Conservation (phyloP, 1,140 invertebrate genomes). For the Scylla paramamosain region DNA sequence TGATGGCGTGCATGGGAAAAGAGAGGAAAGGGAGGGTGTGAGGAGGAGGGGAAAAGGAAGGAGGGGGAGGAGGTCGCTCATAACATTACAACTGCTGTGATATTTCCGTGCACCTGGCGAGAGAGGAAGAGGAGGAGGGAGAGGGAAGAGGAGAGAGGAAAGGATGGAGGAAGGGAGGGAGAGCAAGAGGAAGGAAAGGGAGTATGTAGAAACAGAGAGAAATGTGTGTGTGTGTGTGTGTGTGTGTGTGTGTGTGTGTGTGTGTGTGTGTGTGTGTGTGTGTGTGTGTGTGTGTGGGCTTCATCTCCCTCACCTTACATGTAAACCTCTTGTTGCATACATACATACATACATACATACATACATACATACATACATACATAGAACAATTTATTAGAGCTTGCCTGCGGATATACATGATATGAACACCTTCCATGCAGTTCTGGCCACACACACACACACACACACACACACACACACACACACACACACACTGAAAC, state of each 20-base stretch:
- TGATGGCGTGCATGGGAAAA: neutral
- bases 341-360: too few relatives aligned
- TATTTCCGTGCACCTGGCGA: conserved; percentile 6
- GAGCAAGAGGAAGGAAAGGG: neutral
- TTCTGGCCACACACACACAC: neutral
- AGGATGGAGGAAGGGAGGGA: neutral
- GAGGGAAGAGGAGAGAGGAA: neutral
- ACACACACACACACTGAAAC: neutral
- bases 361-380: too few relatives aligned
- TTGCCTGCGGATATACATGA: too few relatives aligned
- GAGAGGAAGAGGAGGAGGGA: neutral
- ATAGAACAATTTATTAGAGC: too few relatives aligned
- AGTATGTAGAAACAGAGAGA: neutral
- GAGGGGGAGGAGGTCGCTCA: neutral
- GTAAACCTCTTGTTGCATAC: too few relatives aligned
- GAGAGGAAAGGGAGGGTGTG: neutral
- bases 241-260: neutral
- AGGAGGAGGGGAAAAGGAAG: neutral
- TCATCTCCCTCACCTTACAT: too few relatives aligned
- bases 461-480: conserved; percentile 11
- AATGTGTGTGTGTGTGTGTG: neutral
- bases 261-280: neutral
- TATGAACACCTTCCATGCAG: too few relatives aligned
- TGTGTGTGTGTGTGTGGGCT: too few relatives aligned
- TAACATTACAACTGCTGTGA: neutral